These are phyloP conservation scores for Porites evermanni DNA, from an alignment of 92 coral and sea anemone genomes.

Conservation along the genomic window DNA sequence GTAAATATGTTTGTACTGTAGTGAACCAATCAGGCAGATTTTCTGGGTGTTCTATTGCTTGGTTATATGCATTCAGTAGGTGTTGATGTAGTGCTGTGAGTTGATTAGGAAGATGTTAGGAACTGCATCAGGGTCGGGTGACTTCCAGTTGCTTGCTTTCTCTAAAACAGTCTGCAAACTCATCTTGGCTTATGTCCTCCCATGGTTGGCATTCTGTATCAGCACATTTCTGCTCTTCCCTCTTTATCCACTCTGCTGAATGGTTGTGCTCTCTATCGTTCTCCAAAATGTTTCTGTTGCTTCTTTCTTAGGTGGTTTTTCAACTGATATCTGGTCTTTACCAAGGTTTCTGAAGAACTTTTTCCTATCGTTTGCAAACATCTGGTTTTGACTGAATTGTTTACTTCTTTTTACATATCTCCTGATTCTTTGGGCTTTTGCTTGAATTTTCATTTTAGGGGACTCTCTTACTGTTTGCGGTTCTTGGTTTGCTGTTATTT, in stretches of 20 bases:
- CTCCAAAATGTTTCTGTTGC: constrained; percentile 17
- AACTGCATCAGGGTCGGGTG: constrained; percentile 16
- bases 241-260: not conserved
- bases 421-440: too few relatives aligned
- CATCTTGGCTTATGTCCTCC: constrained; percentile 10
- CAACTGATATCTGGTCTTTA: constrained; percentile 1
- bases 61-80: too few relatives aligned
- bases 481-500: not conserved
- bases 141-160: constrained; percentile 12
- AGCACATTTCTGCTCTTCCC: not conserved
- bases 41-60: too few relatives aligned
- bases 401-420: too few relatives aligned
- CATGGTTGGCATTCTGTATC: constrained; percentile 8
- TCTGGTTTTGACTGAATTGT: too few relatives aligned
- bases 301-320: constrained; percentile 3
- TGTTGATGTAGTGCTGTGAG: not conserved
- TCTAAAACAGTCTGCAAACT: constrained; percentile 5
- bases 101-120: constrained; percentile 2
- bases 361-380: too few relatives aligned
- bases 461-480: not conserved
- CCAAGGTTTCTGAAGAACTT: too few relatives aligned
- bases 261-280: constrained; percentile 3
- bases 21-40: too few relatives aligned
- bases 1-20: too few relatives aligned
- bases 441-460: constrained; percentile 19